Conservation (phyloP, 2,888 invertebrate genomes). For the Euclidia mi region DNA sequence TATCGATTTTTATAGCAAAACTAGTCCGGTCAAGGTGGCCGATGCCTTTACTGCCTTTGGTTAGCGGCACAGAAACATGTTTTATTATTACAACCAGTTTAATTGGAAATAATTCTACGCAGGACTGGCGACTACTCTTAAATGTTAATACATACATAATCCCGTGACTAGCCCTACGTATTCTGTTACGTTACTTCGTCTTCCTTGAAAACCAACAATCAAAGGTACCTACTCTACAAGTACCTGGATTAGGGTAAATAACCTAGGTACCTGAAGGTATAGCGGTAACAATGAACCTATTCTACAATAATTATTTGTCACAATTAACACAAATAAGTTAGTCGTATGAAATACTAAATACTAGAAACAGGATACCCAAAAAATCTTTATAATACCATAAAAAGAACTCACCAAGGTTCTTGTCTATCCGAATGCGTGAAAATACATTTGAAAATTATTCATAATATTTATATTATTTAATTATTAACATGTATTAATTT, state of each 20-base stretch:
- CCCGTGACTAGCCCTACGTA: constrained; percentile 31
- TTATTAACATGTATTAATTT: constrained; percentile 6
- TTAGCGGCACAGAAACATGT: constrained; percentile 13
- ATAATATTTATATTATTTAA: constrained; percentile 51
- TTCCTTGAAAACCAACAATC: too few relatives aligned
- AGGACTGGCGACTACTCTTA: constrained; percentile 6
- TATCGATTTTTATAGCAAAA: constrained; percentile 56
- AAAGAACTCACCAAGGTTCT: constrained; percentile 86
- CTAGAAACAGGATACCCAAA: constrained; percentile 2
- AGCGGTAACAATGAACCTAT: too few relatives aligned
- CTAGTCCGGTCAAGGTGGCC: constrained; percentile 53
- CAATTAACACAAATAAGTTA: too few relatives aligned
- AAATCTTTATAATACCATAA: constrained; percentile 41
- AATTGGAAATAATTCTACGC: constrained; percentile 27
- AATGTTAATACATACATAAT: constrained; percentile 36
- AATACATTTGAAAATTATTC: constrained; percentile 68
- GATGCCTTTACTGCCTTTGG: constrained; percentile 5
- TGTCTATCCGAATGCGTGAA: constrained; percentile 86
- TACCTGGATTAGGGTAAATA: too few relatives aligned
- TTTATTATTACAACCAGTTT: constrained; percentile 34
- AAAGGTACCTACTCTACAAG: too few relatives aligned
- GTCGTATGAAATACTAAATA: too few relatives aligned
- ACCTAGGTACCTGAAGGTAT: too few relatives aligned
- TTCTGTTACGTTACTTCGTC: background rate
- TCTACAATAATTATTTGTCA: too few relatives aligned